Evolutionary conservation across 2,888 invertebrate genomes (phyloP).

Genomic region (Acholoe squamosa): DNA sequence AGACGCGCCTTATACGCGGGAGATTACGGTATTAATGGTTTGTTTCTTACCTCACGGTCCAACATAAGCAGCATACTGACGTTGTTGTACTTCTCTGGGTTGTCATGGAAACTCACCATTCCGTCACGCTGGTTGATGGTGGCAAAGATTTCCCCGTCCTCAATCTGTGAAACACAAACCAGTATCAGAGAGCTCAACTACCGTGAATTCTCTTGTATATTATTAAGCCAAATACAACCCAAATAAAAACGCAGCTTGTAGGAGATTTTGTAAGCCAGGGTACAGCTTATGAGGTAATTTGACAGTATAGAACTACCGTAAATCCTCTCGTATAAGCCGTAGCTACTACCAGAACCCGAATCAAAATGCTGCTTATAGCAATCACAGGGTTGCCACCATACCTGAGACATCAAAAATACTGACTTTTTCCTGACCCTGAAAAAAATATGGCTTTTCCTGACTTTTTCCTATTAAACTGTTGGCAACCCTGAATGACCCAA

Average conservation of each 20-base stretch:
- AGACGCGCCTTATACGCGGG: too few relatives aligned
- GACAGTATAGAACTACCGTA: too few relatives aligned
- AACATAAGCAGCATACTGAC: slow-evolving; percentile 93
- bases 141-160: slow-evolving; percentile 97
- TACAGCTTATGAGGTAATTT: background rate
- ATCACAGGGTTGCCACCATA: too few relatives aligned
- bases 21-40: too few relatives aligned
- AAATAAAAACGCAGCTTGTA: background rate
- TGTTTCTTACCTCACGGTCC: slow-evolving; percentile 87
- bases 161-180: slow-evolving; percentile 87
- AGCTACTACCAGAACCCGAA: too few relatives aligned
- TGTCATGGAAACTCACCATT: slow-evolving; percentile 98
- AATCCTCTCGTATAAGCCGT: too few relatives aligned
- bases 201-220: background rate
- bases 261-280: background rate
- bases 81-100: slow-evolving; percentile 96
- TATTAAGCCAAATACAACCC: background rate
- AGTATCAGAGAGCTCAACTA: background rate
- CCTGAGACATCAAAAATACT: too few relatives aligned
- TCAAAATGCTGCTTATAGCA: too few relatives aligned
- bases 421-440: too few relatives aligned
- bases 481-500: too few relatives aligned
- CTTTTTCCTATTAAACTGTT: too few relatives aligned
- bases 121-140: slow-evolving; percentile 98
- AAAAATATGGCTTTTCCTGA: too few relatives aligned